Evolutionary conservation across 2,888 invertebrate genomes (phyloP).

Genomic region (Amiota communis): DNA sequence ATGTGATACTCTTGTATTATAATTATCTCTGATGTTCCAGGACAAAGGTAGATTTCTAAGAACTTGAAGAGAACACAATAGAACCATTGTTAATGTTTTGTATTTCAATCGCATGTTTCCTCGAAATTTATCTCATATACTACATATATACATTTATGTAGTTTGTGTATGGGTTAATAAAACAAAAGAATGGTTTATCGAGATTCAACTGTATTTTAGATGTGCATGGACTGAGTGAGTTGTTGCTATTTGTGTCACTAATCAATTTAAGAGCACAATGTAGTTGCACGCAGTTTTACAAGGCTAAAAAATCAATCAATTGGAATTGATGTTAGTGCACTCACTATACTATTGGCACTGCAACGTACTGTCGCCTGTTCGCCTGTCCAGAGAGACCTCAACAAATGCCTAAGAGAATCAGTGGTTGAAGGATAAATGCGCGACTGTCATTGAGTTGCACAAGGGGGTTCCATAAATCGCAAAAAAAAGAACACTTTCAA

Average conservation of each 20-base stretch:
- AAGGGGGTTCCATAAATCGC: not conserved
- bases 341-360: not conserved
- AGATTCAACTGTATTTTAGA: too few relatives aligned
- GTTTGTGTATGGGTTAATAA: too few relatives aligned
- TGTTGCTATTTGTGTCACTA: constrained; percentile 39
- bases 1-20: too few relatives aligned
- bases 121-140: too few relatives aligned
- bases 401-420: not conserved
- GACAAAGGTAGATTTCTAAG: too few relatives aligned
- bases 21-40: too few relatives aligned
- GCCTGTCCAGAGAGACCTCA: not conserved
- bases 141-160: too few relatives aligned
- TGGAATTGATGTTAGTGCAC: constrained; percentile 11
- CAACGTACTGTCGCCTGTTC: not conserved
- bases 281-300: not conserved
- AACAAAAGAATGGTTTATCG: too few relatives aligned
- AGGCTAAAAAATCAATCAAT: constrained; percentile 18
- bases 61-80: too few relatives aligned
- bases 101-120: too few relatives aligned
- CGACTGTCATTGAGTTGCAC: not conserved
- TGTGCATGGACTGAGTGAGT: constrained; percentile 40
- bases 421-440: not conserved
- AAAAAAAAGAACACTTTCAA: constrained; percentile 3
- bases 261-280: constrained; percentile 12
- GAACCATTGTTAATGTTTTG: too few relatives aligned